phyloP scores from a whole-genome alignment of 2,797 vertebrate genomes.

The Rhodeus uyekii region DNA sequence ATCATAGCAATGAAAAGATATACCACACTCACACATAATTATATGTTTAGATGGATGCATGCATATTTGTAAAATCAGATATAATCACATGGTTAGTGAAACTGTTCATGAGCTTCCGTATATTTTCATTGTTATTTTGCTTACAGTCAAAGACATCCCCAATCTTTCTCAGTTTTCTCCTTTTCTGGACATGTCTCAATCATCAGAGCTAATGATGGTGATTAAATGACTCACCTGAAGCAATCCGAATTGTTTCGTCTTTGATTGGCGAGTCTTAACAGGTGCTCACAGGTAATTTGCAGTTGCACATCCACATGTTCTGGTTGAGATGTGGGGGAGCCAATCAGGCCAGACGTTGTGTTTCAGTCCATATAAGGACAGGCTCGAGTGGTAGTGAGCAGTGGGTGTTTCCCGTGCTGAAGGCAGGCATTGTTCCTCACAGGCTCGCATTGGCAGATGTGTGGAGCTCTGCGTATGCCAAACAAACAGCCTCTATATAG shows the following conservation, averaged over 20 bases:
- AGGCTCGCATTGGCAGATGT: slow-evolving; percentile 45
- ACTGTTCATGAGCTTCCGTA: neutral
- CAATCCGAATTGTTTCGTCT: neutral
- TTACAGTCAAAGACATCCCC: neutral
- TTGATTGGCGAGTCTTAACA: slow-evolving; percentile 57
- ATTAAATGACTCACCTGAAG: neutral
- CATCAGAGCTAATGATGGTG: neutral
- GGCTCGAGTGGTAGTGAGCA: slow-evolving; percentile 41
- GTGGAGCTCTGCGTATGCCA: slow-evolving; percentile 38
- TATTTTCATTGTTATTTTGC: neutral
- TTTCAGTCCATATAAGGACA: slow-evolving; percentile 64
- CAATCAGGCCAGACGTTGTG: slow-evolving; percentile 60
- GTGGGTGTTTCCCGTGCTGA: slow-evolving; percentile 60
- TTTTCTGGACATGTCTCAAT: neutral
- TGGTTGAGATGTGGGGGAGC: slow-evolving; percentile 46
- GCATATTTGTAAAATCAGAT: too few species aligned
- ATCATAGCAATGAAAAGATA: too few species aligned
- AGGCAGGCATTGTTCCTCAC: slow-evolving; percentile 58
- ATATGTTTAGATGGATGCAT: too few species aligned
- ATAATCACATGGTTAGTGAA: neutral
- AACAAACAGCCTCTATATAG: slow-evolving; percentile 23
- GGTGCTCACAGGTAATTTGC: slow-evolving; percentile 56
- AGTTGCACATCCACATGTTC: slow-evolving; percentile 31
- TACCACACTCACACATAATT: too few species aligned
- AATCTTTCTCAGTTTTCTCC: neutral